These are phyloP conservation scores for Heterocephalus glaber DNA, from an alignment of 2,113 vertebrate genomes.

Conservation along the genomic window DNA sequence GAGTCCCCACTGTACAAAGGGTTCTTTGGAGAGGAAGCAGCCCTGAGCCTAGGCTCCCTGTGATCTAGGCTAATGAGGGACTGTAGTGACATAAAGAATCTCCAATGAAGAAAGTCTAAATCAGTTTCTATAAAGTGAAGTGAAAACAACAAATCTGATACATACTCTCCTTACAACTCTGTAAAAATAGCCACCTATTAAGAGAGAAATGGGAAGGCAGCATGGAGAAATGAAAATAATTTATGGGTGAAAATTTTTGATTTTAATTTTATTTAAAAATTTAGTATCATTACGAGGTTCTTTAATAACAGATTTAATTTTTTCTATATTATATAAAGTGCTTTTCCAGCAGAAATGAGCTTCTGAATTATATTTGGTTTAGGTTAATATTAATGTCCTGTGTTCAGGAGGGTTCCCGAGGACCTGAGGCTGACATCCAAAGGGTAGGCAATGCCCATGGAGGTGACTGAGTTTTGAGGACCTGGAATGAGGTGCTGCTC, in stretches of 20 bases:
- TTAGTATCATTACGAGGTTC: constrained; percentile 51
- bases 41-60: neutral
- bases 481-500: neutral
- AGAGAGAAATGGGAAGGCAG: neutral
- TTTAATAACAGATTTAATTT: constrained; percentile 63
- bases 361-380: constrained; percentile 56
- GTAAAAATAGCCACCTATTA: neutral
- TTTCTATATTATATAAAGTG: constrained; percentile 6
- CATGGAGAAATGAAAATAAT: constrained; percentile 21
- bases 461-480: neutral
- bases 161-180: neutral
- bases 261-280: constrained; percentile 58
- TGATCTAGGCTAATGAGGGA: constrained; percentile 2
- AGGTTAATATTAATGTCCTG: constrained; percentile 53
- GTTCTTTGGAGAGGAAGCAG: neutral
- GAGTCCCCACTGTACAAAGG: neutral
- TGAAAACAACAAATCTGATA: neutral
- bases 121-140: neutral
- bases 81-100: neutral
- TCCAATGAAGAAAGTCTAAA: neutral
- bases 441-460: neutral
- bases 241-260: constrained; percentile 3
- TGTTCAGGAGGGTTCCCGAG: neutral
- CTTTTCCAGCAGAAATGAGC: constrained; percentile 58
- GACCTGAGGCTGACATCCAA: neutral